Base-by-base conservation (phyloP, 1,140 invertebrate species). In the Pseudomyrmex dendroicus region DNA sequence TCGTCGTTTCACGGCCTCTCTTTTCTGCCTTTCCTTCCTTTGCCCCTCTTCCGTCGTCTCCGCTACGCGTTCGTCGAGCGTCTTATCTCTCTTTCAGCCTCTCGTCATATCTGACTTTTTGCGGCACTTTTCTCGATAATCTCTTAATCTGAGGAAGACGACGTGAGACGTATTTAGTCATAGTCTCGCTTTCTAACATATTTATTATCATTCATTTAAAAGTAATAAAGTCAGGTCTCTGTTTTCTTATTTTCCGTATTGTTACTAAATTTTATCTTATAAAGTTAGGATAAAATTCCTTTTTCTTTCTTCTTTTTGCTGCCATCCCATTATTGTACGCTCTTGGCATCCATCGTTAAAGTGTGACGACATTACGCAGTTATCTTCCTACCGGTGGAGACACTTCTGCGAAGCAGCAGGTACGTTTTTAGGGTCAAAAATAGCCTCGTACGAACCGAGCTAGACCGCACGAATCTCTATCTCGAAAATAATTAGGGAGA, bases 401-500 rank as follows among this genome's bases (percentile, higher is more conserved):
- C 73, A 66, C 48, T 56, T 61, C 59, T 35, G 73, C 22, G 25
- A 12, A 64, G 80, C 68, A 59, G 46, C 74, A 89, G 84, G 84
- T 89, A 88, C 48, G 50, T 20, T 13, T 63, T 59, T 61, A 82
- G 61, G n/a, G 72, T 85, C 70, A 77, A 86, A 85, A 87, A 87
- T 82, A 88, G 77, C 86, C 77, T 61, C 52, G 56, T 59, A 68
- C 44, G 25, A 82, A 82, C 76, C 73, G 83, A 83, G 62, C 44
- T 88, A 89, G 86, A 56, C 15, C 54, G 63, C 62, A 57, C 66
- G 89, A 73, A 92, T 92, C 91, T 92, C 91, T 92, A 92, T 93
- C 91, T 92, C 92, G 90, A 86, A 93, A 94, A 94, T 94, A 94
- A 94, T 94, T 94, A 94, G 92, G 92, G 89, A 89, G 90, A 92